phyloP scores from a whole-genome alignment of 2,888 invertebrate species.

The Taphrorychus bicolor region DNA sequence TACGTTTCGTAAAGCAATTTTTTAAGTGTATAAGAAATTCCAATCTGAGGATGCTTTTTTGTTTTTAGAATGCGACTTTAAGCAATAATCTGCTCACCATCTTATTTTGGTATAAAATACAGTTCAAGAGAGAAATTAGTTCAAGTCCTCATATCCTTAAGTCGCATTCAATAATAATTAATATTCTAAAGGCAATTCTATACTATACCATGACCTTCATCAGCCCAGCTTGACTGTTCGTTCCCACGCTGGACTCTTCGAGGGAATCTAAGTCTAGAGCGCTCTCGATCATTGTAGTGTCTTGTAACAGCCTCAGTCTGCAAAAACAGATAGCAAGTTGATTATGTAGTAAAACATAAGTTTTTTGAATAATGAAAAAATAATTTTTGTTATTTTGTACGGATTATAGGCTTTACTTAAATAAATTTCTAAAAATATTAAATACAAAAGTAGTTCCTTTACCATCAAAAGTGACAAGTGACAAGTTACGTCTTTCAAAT shows the following conservation, averaged over 20 bases:
- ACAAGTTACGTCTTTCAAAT: no score
- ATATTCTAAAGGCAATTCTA: neutral
- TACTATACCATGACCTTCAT: constrained; percentile 65
- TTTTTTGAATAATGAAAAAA: no score
- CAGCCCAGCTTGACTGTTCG: constrained; percentile 71
- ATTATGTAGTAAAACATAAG: neutral
- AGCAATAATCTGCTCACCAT: no score
- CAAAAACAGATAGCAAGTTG: constrained; percentile 23
- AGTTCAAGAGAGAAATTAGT: no score
- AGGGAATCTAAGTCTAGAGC: constrained; percentile 87
- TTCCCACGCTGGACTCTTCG: constrained; percentile 75
- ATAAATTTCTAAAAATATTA: no score
- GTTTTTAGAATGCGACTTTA: neutral
- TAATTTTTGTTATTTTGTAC: no score
- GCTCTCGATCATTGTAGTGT: constrained; percentile 91
- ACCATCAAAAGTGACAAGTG: no score
- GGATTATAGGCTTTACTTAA: no score
- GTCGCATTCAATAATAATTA: neutral
- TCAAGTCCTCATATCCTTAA: neutral
- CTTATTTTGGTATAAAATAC: no score
- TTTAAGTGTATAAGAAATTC: neutral
- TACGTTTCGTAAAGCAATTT: neutral
- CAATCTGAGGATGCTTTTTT: neutral
- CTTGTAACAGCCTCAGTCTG: constrained; percentile 78
- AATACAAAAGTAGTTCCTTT: no score